phyloP scores from a whole-genome alignment of 2,113 vertebrate genomes.

The Galbula dea region DNA sequence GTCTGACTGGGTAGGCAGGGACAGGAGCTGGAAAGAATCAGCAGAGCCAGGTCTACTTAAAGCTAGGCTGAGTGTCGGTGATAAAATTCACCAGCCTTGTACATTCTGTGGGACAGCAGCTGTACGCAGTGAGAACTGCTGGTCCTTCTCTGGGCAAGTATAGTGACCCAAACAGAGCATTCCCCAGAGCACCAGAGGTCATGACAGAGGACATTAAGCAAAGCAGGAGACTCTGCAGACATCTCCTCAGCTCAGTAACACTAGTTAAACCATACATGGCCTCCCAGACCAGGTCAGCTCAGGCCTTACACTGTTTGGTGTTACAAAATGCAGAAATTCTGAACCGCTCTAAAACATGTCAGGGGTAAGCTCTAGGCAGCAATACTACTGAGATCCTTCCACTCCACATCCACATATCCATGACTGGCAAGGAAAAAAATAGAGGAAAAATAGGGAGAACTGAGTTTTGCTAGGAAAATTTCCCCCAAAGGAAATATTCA shows the following conservation, averaged over 20 bases:
- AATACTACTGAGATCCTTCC: background rate
- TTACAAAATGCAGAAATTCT: background rate
- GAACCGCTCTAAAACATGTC: background rate
- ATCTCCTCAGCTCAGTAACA: background rate
- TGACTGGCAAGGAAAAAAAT: background rate
- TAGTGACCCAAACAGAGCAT: background rate
- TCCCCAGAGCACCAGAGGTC: background rate
- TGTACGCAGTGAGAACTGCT: background rate
- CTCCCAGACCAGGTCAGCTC: background rate
- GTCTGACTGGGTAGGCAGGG: background rate
- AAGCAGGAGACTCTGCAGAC: background rate
- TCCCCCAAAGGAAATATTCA: background rate
- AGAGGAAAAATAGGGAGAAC: background rate
- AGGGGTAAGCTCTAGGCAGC: background rate
- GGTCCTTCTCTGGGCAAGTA: background rate
- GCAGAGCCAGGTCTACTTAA: background rate
- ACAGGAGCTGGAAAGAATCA: background rate
- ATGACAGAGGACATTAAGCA: background rate
- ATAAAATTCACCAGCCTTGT: background rate
- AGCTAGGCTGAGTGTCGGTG: background rate
- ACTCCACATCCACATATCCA: constrained; percentile 35
- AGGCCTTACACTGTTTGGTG: background rate
- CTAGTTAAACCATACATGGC: background rate
- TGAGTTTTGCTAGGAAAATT: background rate
- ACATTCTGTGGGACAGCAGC: background rate